phyloP scores from a whole-genome alignment of 1,140 invertebrate genomes.

The Ceratosolen fusciceps region DNA sequence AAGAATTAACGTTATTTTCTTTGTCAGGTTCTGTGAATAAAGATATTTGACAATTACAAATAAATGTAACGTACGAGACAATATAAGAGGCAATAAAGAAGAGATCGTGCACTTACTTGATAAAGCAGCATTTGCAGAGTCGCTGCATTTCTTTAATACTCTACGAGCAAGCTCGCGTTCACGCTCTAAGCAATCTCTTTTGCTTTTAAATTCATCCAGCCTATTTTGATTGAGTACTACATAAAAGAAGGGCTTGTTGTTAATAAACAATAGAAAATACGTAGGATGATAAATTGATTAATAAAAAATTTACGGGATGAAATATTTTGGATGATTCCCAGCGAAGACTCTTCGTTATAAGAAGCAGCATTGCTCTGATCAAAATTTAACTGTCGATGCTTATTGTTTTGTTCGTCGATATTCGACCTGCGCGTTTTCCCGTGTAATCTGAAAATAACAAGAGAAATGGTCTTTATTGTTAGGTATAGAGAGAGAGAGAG shows the following conservation, averaged over 20 bases:
- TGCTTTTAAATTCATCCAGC: constrained; percentile 45
- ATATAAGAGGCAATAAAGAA: not conserved
- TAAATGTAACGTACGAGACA: not conserved
- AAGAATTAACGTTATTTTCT: constrained; percentile 42
- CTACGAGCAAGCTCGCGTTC: constrained; percentile 59
- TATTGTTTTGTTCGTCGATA: not conserved
- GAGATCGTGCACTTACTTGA: constrained; percentile 35
- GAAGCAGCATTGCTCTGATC: constrained; percentile 28
- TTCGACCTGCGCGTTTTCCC: constrained; percentile 27
- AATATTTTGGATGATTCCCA: constrained; percentile 59
- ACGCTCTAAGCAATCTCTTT: constrained; percentile 42
- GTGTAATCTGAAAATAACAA: constrained; percentile 44
- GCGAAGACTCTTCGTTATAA: constrained; percentile 51
- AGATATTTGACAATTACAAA: not conserved
- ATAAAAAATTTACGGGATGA: constrained; percentile 55
- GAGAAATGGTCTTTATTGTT: not conserved
- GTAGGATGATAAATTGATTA: not conserved
- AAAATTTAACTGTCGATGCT: constrained; percentile 46
- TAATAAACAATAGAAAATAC: constrained; percentile 10
- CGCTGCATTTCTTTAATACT: constrained; percentile 58
- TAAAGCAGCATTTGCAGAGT: constrained; percentile 18
- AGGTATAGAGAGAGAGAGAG: too few species aligned
- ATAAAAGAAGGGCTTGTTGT: constrained; percentile 35
- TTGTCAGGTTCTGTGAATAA: constrained; percentile 30
- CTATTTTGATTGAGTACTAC: constrained; percentile 51